These are phyloP conservation scores for Aphidius colemani DNA, from an alignment of 2,888 invertebrate species.

Conservation along the genomic window DNA sequence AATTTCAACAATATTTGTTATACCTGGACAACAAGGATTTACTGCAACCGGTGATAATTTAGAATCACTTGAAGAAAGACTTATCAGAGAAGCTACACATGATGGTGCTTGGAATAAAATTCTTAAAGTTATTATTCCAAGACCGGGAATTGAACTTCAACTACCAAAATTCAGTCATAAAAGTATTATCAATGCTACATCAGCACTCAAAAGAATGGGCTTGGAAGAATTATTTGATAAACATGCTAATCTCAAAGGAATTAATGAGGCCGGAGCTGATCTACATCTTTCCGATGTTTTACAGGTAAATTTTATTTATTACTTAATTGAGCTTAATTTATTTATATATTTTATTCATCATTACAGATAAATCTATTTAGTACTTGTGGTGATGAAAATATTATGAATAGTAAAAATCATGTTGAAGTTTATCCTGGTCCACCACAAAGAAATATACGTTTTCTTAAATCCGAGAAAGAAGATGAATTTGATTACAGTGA, in stretches of 20 bases:
- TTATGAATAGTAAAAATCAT: slow-evolving; percentile 76
- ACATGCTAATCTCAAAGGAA: slow-evolving; percentile 80
- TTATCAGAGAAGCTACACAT: slow-evolving; percentile 69
- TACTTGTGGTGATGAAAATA: slow-evolving; percentile 76
- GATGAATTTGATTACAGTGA: slow-evolving; percentile 21
- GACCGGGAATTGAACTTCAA: slow-evolving; percentile 80
- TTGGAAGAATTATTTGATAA: slow-evolving; percentile 77
- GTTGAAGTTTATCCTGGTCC: slow-evolving; percentile 81
- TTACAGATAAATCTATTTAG: slow-evolving; percentile 74
- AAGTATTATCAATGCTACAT: slow-evolving; percentile 80
- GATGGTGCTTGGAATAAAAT: slow-evolving; percentile 76
- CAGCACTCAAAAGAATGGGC: slow-evolving; percentile 80
- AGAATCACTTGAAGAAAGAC: slow-evolving; percentile 72
- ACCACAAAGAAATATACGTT: slow-evolving; percentile 57
- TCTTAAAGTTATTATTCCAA: slow-evolving; percentile 73
- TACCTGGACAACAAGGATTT: slow-evolving; percentile 86
- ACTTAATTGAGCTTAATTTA: too few relatives aligned
- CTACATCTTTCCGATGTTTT: slow-evolving; percentile 83
- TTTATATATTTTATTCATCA: slow-evolving; percentile 1
- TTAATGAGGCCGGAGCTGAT: slow-evolving; percentile 80
- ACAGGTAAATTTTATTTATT: slow-evolving; percentile 61
- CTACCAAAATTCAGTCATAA: slow-evolving; percentile 83
- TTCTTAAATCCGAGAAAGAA: not conserved
- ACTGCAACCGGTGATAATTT: slow-evolving; percentile 80
- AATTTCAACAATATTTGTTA: slow-evolving; percentile 78